These are phyloP conservation scores for Spodoptera frugiperda DNA, from an alignment of 1,140 invertebrate genomes.

Conservation along the genomic window DNA sequence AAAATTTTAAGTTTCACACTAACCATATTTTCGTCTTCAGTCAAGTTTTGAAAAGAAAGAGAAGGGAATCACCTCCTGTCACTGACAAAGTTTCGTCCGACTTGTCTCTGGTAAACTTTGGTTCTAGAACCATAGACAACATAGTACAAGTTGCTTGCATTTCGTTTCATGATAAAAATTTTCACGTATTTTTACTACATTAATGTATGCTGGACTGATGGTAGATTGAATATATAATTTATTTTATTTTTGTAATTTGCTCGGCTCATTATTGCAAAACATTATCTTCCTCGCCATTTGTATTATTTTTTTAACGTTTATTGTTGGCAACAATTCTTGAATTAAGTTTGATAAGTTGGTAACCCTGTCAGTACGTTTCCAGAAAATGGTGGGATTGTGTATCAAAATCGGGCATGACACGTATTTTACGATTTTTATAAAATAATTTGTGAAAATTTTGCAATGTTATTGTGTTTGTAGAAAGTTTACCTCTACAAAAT, in stretches of 20 bases:
- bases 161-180: too few relatives aligned
- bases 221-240: too few relatives aligned
- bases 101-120: not conserved
- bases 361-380: slow-evolving; percentile 76
- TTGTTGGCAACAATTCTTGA: not conserved
- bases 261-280: too few relatives aligned
- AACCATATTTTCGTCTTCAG: slow-evolving; percentile 78
- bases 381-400: slow-evolving; percentile 83
- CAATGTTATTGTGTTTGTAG: slow-evolving; percentile 60
- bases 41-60: slow-evolving; percentile 72
- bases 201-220: too few relatives aligned
- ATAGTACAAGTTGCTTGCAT: too few relatives aligned
- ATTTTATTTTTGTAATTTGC: too few relatives aligned
- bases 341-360: not conserved
- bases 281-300: too few relatives aligned
- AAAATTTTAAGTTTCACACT: slow-evolving; percentile 63
- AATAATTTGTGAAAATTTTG: slow-evolving; percentile 72
- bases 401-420: slow-evolving; percentile 75
- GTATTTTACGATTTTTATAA: slow-evolving; percentile 80
- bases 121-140: not conserved
- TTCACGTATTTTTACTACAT: too few relatives aligned
- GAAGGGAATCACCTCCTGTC: slow-evolving; percentile 26
- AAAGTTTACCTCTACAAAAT: slow-evolving; percentile 30
- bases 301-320: too few relatives aligned
- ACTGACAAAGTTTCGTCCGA: not conserved